A percentile compares a stretch with the other conserved stretches of the same genome.
Evolutionary conservation across 2,888 invertebrate species (phyloP).

Genomic region (Campoletis raptor): DNA sequence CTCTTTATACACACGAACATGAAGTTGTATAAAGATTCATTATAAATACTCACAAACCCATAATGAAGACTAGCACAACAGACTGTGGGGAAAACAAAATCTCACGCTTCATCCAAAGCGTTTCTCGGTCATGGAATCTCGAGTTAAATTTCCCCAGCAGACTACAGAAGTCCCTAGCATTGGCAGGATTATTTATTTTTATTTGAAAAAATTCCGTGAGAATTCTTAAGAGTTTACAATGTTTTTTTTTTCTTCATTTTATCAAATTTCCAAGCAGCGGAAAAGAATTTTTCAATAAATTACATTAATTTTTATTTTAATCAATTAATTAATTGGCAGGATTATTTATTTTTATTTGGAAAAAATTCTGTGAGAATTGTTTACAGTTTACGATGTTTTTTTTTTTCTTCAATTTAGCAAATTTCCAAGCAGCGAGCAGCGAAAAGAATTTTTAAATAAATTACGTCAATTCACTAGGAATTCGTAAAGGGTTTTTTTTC

Average conservation of each 20-base stretch:
- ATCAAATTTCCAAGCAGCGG: not conserved
- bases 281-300: not conserved
- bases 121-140: not conserved
- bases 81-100: not conserved
- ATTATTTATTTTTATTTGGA: too few species aligned
- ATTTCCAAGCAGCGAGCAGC: not conserved
- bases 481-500: too few species aligned
- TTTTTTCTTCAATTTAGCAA: not conserved
- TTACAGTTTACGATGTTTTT: not conserved
- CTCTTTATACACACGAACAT: not conserved
- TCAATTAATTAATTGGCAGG: not conserved
- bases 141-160: not conserved
- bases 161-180: not conserved
- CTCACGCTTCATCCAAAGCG: not conserved
- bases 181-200: not conserved
- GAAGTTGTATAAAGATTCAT: not conserved
- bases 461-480: too few species aligned
- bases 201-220: not conserved
- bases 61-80: not conserved
- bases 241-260: too few species aligned
- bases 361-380: not conserved
- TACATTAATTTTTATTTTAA: not conserved
- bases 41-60: not conserved
- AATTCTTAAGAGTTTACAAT: not conserved
- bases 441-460: too few species aligned